These are phyloP conservation scores for Zaprionus taronus DNA, from an alignment of 1,140 invertebrate species.

Conservation along the genomic window DNA sequence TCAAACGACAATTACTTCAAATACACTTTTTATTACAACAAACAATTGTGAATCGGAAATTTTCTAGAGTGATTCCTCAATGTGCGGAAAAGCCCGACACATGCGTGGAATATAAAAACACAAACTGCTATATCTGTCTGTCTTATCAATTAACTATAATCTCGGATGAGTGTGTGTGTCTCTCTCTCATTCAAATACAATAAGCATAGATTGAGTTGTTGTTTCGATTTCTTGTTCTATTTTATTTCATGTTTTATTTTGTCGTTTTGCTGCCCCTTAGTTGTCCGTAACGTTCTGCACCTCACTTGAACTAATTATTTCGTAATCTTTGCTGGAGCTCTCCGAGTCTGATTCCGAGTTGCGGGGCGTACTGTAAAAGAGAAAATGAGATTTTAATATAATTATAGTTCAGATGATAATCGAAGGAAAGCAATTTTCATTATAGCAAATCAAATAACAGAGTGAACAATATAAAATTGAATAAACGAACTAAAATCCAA, in stretches of 20 bases:
- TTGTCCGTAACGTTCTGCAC: constrained; percentile 80
- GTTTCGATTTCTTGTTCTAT: constrained; percentile 11
- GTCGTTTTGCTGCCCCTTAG: constrained; percentile 33
- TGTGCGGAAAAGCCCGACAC: constrained; percentile 49
- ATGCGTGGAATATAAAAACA: constrained; percentile 56
- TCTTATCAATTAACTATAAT: constrained; percentile 72
- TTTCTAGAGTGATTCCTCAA: background rate
- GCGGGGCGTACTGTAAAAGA: constrained; percentile 69
- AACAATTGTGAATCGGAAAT: constrained; percentile 1
- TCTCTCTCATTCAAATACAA: constrained; percentile 62
- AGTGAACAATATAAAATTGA: background rate
- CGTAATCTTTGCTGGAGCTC: constrained; percentile 82
- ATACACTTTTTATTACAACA: background rate
- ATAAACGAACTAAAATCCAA: constrained; percentile 24
- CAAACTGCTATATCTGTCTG: constrained; percentile 46
- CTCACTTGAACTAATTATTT: constrained; percentile 83
- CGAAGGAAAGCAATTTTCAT: constrained; percentile 2
- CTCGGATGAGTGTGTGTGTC: constrained; percentile 35
- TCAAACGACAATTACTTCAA: background rate
- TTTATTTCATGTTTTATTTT: constrained; percentile 4
- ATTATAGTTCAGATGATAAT: constrained; percentile 8
- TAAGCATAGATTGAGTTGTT: constrained; percentile 39
- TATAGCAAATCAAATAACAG: constrained; percentile 2
- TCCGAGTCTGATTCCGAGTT: constrained; percentile 79
- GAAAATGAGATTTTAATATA: constrained; percentile 11